Percentiles rank a stretch among this genome's conserved stretches.
Evolutionary conservation across 2,888 invertebrate species (phyloP).

Genomic region (Julus scanicus): DNA sequence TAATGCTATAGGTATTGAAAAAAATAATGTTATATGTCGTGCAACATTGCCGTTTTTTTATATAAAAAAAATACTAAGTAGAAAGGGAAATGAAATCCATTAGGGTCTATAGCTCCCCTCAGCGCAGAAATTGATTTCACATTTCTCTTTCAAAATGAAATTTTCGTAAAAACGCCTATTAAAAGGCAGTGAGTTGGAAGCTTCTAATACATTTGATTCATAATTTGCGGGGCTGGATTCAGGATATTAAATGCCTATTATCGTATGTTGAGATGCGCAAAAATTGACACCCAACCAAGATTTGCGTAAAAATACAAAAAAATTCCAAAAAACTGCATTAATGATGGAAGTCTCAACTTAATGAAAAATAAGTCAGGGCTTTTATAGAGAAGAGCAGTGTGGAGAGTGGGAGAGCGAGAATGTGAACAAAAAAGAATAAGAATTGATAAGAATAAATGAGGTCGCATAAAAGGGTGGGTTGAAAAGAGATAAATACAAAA

Average conservation of each 20-base stretch:
- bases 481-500: slow-evolving; percentile 11
- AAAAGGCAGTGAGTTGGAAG: slow-evolving; percentile 38
- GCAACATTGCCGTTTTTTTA: neutral
- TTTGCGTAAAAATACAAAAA: neutral
- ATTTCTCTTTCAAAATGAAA: slow-evolving; percentile 42
- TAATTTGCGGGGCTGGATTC: slow-evolving; percentile 29
- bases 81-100: slow-evolving; percentile 5
- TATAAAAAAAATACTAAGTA: neutral
- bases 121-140: neutral
- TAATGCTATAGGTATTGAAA: neutral
- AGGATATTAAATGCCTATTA: slow-evolving; percentile 42
- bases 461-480: neutral
- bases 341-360: neutral
- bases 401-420: neutral
- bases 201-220: slow-evolving; percentile 25
- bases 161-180: slow-evolving; percentile 21
- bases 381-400: neutral
- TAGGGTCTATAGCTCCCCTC: neutral
- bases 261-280: neutral
- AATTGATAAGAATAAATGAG: slow-evolving; percentile 27
- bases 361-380: slow-evolving; percentile 18
- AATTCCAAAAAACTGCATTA: neutral
- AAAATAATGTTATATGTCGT: neutral
- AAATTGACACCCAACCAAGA: slow-evolving; percentile 20
- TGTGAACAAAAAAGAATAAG: neutral